Evolutionary conservation across 1,140 invertebrate species (phyloP).

Genomic region (Cotesia typhae): DNA sequence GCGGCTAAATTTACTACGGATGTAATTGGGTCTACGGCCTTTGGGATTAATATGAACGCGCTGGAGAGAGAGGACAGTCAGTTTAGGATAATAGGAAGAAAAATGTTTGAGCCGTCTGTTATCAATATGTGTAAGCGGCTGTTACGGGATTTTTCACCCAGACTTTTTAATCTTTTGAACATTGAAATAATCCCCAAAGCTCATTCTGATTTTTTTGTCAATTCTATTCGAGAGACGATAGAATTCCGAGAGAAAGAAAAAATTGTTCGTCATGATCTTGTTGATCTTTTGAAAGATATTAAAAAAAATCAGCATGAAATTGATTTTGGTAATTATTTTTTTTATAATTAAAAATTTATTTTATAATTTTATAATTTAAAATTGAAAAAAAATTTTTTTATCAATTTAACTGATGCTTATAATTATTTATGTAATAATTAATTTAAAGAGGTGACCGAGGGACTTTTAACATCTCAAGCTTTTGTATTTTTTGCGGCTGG

Average conservation of each 20-base stretch:
- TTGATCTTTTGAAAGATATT: conserved; percentile 64
- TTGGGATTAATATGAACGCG: conserved; percentile 68
- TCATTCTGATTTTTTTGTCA: conserved; percentile 17
- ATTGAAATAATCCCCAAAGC: neutral
- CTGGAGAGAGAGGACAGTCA: conserved; percentile 54
- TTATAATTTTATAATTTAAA: neutral
- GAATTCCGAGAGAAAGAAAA: conserved; percentile 60
- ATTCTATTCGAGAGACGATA: conserved; percentile 48
- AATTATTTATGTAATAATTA: too few relatives aligned
- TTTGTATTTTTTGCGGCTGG: conserved; percentile 45
- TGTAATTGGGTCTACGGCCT: conserved; percentile 68
- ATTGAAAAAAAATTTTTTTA: too few relatives aligned
- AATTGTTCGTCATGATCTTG: conserved; percentile 63
- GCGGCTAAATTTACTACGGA: conserved; percentile 65
- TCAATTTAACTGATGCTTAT: neutral
- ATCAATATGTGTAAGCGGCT: neutral
- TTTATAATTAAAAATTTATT: too few relatives aligned
- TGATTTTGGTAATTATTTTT: conserved; percentile 24
- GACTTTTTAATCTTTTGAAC: neutral
- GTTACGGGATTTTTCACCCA: neutral
- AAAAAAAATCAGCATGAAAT: conserved; percentile 31
- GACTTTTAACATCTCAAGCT: conserved; percentile 41
- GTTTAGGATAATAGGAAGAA: conserved; percentile 55
- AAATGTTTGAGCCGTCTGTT: conserved; percentile 40
- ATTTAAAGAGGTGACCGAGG: conserved; percentile 40